Evolutionary conservation across 2,888 invertebrate species (phyloP), one percentile per base, ranked within the genome.

Genomic region (Ischnus inquisitorius): DNA sequence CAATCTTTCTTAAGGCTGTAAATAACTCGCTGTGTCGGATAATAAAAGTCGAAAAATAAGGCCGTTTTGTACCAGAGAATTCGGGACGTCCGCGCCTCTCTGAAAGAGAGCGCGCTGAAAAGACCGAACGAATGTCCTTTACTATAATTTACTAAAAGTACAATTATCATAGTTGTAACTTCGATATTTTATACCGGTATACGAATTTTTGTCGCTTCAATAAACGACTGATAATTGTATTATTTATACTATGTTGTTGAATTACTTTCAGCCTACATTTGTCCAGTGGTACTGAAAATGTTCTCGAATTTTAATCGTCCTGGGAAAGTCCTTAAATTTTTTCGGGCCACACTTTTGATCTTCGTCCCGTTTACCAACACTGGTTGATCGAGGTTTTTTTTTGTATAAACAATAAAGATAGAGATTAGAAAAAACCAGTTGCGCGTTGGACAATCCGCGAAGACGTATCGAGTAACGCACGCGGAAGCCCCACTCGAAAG

Each of bases 391-490:
- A 46, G 14, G n/a, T n/a, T n/a, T 14, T 14, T n/a, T 46, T 14
- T 3, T 0, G 46, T 46, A 25, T 25, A 25, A 57, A 14, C 5
- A 57, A 57, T 57, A 22, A 57, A 34, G 25, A 10, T 3, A 54
- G 22, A 25, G 22, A 22, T 25, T 34, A 6, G 8, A 34, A 34
- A 34, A 5, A 34, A 34, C 34, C 46, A 60, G 25, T 43, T 60
- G 28, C n/a, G 43, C 19, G 43, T n/a, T 60, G 28, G 34, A 54
- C 22, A 22, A 43, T 43, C 43, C n/a, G 28, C 10, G 19, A 8
- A 72, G 60, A 41, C 72, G 28, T 72, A 72, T 72, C 72, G 60
- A 72, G 72, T 72, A 60, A 60, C 72, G 60, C 28, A 60, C 46
- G 28, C 22, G 60, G 72, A 60, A 72, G 28, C 46, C 72, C 60